Conservation (phyloP, 2,888 invertebrate genomes). For the Sericinus montela region DNA sequence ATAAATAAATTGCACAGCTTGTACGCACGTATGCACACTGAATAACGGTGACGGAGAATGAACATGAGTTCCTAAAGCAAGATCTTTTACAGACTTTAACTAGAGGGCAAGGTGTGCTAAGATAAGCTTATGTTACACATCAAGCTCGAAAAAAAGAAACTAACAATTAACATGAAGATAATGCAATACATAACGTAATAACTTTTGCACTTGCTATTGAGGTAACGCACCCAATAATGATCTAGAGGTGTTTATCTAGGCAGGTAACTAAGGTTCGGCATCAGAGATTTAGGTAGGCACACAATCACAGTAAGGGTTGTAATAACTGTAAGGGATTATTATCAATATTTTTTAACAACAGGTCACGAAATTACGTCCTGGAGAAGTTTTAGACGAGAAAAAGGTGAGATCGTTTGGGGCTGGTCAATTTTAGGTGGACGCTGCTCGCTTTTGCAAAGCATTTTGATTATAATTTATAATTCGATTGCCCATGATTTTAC, state of each 20-base stretch:
- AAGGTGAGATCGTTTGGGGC: conserved; percentile 87
- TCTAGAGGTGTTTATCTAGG: conserved; percentile 39
- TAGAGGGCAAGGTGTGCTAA: conserved; percentile 43
- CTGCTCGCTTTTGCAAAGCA: conserved; percentile 77
- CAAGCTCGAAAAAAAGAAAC: conserved; percentile 48
- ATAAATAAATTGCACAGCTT: conserved; percentile 74
- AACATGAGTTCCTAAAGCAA: conserved; percentile 30
- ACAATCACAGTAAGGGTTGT: conserved; percentile 24
- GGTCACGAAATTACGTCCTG: conserved; percentile 95
- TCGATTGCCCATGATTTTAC: conserved; percentile 38
- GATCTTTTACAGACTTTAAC: conserved; percentile 35
- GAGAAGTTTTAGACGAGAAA: conserved; percentile 95
- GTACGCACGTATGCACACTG: conserved; percentile 71
- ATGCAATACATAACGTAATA: conserved; percentile 64
- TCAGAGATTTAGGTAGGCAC: conserved; percentile 66
- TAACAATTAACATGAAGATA: conserved; percentile 68
- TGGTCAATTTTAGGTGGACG: conserved; percentile 73
- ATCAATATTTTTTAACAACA: conserved; percentile 75
- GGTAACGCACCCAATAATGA: conserved; percentile 61
- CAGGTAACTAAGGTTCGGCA: conserved; percentile 67
- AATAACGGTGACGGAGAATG: conserved; percentile 52
- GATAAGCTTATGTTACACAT: conserved; percentile 49
- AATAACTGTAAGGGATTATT: conserved; percentile 45
- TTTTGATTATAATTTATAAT: conserved; percentile 52
- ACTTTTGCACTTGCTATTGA: conserved; percentile 66